These are phyloP conservation scores for Paguma larvata DNA, from an alignment of 2,797 vertebrate genomes.

Conservation along the genomic window DNA sequence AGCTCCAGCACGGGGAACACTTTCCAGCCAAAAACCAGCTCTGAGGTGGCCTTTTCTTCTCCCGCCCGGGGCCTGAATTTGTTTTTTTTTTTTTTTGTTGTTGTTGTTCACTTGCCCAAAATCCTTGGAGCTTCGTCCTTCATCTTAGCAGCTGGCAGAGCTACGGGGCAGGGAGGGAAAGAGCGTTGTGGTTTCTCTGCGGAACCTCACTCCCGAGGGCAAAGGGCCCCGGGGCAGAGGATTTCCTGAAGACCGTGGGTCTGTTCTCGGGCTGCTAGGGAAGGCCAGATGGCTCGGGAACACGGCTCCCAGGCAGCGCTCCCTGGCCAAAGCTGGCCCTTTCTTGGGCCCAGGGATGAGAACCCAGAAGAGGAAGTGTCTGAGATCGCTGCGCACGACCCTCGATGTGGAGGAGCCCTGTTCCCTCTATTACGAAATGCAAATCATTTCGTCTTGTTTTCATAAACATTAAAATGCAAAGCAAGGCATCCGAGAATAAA, in stretches of 20 bases:
- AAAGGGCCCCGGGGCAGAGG: neutral
- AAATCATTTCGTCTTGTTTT: constrained; percentile 37
- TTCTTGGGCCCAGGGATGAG: neutral
- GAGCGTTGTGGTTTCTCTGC: neutral
- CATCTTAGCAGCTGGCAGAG: neutral
- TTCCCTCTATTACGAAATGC: constrained; percentile 3
- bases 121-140: neutral
- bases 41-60: neutral
- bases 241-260: neutral
- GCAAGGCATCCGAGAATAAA: constrained; percentile 27
- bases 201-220: neutral
- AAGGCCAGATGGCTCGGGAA: rapidly evolving
- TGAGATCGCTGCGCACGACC: neutral
- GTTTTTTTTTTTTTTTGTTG: neutral
- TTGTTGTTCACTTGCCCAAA: neutral
- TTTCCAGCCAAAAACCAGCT: constrained; percentile 14
- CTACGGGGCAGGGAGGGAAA: neutral
- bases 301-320: neutral
- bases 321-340: neutral
- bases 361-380: constrained; percentile 26
- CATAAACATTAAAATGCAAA: constrained; percentile 58
- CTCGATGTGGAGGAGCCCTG: constrained; percentile 30
- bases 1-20: constrained; percentile 46
- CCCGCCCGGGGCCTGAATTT: neutral
- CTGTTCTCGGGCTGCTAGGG: neutral